phyloP scores from a whole-genome alignment of 2,888 invertebrate species.

The Dexiosoma caninum region DNA sequence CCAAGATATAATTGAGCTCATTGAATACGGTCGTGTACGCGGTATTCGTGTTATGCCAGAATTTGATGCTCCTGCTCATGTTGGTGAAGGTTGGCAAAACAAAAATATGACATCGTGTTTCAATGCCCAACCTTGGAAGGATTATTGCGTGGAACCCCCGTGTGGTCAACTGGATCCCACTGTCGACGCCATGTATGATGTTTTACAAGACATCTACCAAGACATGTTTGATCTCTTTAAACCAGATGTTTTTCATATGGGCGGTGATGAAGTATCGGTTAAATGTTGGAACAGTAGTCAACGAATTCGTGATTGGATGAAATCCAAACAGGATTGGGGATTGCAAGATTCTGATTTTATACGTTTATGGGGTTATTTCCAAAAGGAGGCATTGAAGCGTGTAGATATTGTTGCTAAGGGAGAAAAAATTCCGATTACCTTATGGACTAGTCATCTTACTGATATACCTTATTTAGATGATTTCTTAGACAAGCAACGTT shows the following conservation, averaged over 20 bases:
- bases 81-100: conserved; percentile 91
- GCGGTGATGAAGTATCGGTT: conserved; percentile 86
- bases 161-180: conserved; percentile 90
- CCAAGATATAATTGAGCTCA: conserved; percentile 79
- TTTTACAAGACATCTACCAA: conserved; percentile 84
- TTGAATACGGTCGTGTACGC: conserved; percentile 84
- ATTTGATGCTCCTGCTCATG: conserved; percentile 94
- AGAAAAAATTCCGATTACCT: conserved; percentile 82
- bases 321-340: conserved; percentile 80
- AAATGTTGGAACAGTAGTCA: conserved; percentile 87
- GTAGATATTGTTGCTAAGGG: conserved; percentile 74
- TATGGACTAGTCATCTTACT: conserved; percentile 91
- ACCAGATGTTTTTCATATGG: conserved; percentile 92
- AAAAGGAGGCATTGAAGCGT: conserved; percentile 77
- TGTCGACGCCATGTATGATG: conserved; percentile 83
- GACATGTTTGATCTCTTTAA: conserved; percentile 82
- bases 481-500: conserved; percentile 84
- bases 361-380: conserved; percentile 87
- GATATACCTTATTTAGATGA: conserved; percentile 82
- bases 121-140: conserved; percentile 86
- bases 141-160: conserved; percentile 87
- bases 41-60: conserved; percentile 94
- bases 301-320: conserved; percentile 85
- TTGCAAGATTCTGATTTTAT: conserved; percentile 81
- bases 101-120: conserved; percentile 83